These are phyloP conservation scores for Anas platyrhynchos DNA, from an alignment of 2,113 vertebrate genomes.

Conservation along the genomic window DNA sequence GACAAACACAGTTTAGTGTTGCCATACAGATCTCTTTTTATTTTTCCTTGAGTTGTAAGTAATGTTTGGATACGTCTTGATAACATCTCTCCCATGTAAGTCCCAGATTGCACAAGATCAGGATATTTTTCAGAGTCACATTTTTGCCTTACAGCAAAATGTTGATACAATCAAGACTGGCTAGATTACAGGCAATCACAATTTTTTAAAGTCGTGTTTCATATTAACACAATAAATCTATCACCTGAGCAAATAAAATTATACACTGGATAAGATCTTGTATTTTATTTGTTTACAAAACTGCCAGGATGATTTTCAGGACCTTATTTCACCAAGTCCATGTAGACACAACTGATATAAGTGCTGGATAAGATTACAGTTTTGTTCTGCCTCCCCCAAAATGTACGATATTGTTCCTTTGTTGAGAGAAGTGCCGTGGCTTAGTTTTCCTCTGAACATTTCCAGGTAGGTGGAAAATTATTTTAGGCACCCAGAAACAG, in stretches of 20 bases:
- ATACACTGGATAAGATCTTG: constrained; percentile 61
- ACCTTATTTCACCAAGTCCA: constrained; percentile 41
- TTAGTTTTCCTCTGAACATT: background rate
- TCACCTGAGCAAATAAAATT: constrained; percentile 64
- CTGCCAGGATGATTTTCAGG: constrained; percentile 62
- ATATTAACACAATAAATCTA: constrained; percentile 78
- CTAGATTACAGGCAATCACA: constrained; percentile 65
- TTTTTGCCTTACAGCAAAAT: constrained; percentile 48
- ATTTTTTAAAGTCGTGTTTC: constrained; percentile 68
- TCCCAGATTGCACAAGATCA: constrained; percentile 49
- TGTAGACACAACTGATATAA: constrained; percentile 15
- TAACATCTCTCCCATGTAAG: constrained; percentile 52
- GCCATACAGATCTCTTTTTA: background rate
- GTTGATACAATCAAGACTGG: constrained; percentile 70
- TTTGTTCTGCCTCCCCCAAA: constrained; percentile 27
- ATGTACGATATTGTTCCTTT: background rate
- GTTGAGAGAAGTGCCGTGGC: accelerated
- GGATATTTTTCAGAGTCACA: constrained; percentile 64
- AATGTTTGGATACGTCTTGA: constrained; percentile 43
- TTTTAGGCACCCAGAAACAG: background rate
- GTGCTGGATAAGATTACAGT: background rate
- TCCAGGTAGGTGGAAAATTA: background rate
- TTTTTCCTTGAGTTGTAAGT: background rate
- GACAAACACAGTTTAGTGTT: constrained; percentile 6
- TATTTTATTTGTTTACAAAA: constrained; percentile 70